Evolutionary conservation across 1,140 invertebrate species (phyloP).

Genomic region (Pinna nobilis): DNA sequence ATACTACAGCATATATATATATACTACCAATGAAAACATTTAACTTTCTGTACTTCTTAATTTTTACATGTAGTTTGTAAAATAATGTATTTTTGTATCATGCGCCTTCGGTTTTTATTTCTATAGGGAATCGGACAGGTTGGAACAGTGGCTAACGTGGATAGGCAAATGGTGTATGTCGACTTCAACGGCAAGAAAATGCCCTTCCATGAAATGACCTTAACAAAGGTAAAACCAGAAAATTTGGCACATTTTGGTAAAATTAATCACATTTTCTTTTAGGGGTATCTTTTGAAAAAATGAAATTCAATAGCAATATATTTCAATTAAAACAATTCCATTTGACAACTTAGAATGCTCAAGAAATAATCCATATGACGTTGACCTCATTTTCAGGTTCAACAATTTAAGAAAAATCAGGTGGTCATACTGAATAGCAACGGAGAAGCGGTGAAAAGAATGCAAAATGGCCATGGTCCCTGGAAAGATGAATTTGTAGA

Average conservation of each 20-base stretch:
- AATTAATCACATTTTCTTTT: background rate
- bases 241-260: background rate
- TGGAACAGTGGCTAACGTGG: background rate
- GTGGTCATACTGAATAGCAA: constrained; percentile 3
- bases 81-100: background rate
- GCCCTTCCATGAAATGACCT: constrained; percentile 18
- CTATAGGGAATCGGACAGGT: constrained; percentile 20
- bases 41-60: too few relatives aligned
- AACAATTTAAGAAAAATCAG: constrained; percentile 10
- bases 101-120: background rate
- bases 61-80: background rate
- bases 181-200: constrained; percentile 16
- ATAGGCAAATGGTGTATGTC: background rate
- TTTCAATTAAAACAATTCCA: background rate
- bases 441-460: background rate
- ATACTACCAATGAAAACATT: too few relatives aligned
- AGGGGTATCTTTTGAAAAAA: background rate
- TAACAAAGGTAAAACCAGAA: constrained; percentile 12
- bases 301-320: background rate
- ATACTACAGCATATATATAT: too few relatives aligned
- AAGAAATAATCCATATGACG: background rate
- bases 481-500: constrained; percentile 25
- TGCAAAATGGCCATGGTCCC: constrained; percentile 36
- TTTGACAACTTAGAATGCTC: background rate
- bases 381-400: background rate